Conservation (phyloP, 2,888 invertebrate genomes). For the Ptychoptera albimana region DNA sequence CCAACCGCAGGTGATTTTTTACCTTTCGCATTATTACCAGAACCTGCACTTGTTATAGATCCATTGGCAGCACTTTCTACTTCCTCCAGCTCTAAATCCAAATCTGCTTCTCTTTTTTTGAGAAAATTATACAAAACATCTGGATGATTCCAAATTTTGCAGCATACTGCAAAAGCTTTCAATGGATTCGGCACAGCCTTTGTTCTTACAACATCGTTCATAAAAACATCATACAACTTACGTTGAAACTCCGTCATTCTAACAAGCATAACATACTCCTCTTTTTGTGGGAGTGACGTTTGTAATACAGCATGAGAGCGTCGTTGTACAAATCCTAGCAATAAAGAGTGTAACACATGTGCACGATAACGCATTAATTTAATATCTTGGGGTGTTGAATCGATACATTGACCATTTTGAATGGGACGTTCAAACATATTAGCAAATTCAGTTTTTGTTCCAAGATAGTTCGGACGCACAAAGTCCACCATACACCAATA, state of each 20-base stretch:
- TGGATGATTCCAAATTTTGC: constrained; percentile 96
- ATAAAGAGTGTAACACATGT: constrained; percentile 84
- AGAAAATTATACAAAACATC: constrained; percentile 81
- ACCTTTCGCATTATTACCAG: constrained; percentile 5
- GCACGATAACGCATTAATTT: constrained; percentile 88
- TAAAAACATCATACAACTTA: constrained; percentile 79
- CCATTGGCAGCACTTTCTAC: constrained; percentile 33
- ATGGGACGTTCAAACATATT: constrained; percentile 99
- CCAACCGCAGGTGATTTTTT: constrained; percentile 15
- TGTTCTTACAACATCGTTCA: constrained; percentile 78
- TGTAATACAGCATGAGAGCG: constrained; percentile 87
- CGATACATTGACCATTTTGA: constrained; percentile 95
- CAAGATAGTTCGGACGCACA: constrained; percentile 91
- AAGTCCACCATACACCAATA: constrained; percentile 99
- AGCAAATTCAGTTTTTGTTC: constrained; percentile 90
- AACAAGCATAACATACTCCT: constrained; percentile 84
- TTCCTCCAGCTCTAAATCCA: constrained; percentile 71
- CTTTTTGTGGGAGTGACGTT: constrained; percentile 82
- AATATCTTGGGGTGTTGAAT: constrained; percentile 88
- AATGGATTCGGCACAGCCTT: constrained; percentile 86
- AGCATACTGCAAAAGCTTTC: constrained; percentile 96
- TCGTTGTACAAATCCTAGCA: constrained; percentile 92
- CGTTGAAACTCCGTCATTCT: constrained; percentile 83
- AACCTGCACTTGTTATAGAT: neutral
- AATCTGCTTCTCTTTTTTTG: constrained; percentile 60